phyloP scores from a whole-genome alignment of 1,140 invertebrate species.

The Planococcus citri region DNA sequence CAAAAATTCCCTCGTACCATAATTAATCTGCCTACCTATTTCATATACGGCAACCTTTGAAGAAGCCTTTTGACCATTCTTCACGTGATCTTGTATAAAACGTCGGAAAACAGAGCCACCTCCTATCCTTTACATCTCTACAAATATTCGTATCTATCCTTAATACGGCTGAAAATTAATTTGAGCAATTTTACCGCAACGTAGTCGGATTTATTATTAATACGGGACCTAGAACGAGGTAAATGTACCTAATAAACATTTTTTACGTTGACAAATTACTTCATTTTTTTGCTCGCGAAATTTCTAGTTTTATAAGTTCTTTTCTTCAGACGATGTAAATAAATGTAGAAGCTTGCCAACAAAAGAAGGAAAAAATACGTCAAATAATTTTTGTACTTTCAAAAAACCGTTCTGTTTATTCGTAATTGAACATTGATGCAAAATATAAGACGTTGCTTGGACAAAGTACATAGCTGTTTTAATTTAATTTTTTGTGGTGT shows the following conservation, averaged over 20 bases:
- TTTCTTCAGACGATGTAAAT: too few species aligned
- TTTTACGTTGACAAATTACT: constrained; percentile 4
- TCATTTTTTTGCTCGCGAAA: background rate
- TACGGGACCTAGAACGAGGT: background rate
- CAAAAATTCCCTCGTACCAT: background rate
- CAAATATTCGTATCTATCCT: background rate
- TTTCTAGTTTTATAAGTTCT: too few species aligned
- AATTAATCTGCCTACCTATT: too few species aligned
- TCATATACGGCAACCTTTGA: background rate
- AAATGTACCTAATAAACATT: constrained; percentile 8
- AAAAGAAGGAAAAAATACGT: too few species aligned
- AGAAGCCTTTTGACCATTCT: background rate
- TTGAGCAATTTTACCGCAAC: background rate
- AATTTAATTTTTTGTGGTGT: too few species aligned
- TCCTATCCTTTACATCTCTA: background rate
- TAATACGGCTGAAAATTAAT: background rate
- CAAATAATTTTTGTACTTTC: too few species aligned
- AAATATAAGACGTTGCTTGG: too few species aligned
- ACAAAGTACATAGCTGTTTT: too few species aligned
- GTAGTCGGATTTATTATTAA: background rate
- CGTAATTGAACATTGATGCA: too few species aligned
- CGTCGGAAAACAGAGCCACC: background rate
- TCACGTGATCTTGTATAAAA: background rate
- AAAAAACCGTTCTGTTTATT: too few species aligned
- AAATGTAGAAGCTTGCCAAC: too few species aligned